Percentiles rank a stretch among this genome's conserved stretches.
Evolutionary conservation across 1,140 invertebrate genomes (phyloP).

Genomic region (Pseudomyrmex concolor): DNA sequence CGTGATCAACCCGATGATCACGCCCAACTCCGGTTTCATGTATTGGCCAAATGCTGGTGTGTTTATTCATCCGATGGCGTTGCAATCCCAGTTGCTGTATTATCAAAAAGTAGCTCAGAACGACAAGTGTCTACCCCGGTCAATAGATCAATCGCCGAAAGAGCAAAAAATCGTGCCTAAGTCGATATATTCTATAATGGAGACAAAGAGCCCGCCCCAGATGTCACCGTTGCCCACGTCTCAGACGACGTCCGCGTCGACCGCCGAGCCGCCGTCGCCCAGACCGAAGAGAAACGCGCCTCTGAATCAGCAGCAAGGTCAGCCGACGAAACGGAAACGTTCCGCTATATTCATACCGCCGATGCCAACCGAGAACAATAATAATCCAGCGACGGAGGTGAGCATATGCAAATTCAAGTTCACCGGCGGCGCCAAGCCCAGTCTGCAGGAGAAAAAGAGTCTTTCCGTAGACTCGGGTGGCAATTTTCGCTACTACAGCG

Average conservation of each 20-base stretch:
- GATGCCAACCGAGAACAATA: slow-evolving; percentile 89
- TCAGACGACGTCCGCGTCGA: slow-evolving; percentile 65
- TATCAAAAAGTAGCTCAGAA: slow-evolving; percentile 89
- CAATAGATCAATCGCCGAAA: slow-evolving; percentile 68
- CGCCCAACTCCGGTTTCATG: slow-evolving; percentile 84
- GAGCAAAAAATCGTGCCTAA: slow-evolving; percentile 82
- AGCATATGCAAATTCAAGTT: slow-evolving; percentile 98
- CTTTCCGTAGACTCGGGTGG: slow-evolving; percentile 94
- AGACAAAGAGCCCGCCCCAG: slow-evolving; percentile 77
- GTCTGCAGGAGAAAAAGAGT: slow-evolving; percentile 95
- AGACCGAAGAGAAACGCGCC: slow-evolving; percentile 79
- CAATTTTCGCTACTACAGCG: slow-evolving; percentile 93
- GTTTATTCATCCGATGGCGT: slow-evolving; percentile 89
- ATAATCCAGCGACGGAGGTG: slow-evolving; percentile 91
- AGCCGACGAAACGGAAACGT: slow-evolving; percentile 89
- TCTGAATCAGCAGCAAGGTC: slow-evolving; percentile 65
- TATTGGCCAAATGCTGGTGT: slow-evolving; percentile 90
- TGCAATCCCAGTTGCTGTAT: slow-evolving; percentile 90
- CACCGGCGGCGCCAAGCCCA: slow-evolving; percentile 94
- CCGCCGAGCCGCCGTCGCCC: slow-evolving; percentile 73
- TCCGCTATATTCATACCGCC: slow-evolving; percentile 93
- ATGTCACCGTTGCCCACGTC: slow-evolving; percentile 68
- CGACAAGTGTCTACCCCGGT: slow-evolving; percentile 72
- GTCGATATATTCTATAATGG: slow-evolving; percentile 78
- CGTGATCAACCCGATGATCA: slow-evolving; percentile 66